A percentile compares a stretch with the other conserved stretches of the same genome.
phyloP scores from a whole-genome alignment of 1,140 invertebrate species.

The Plutomurus gul region DNA sequence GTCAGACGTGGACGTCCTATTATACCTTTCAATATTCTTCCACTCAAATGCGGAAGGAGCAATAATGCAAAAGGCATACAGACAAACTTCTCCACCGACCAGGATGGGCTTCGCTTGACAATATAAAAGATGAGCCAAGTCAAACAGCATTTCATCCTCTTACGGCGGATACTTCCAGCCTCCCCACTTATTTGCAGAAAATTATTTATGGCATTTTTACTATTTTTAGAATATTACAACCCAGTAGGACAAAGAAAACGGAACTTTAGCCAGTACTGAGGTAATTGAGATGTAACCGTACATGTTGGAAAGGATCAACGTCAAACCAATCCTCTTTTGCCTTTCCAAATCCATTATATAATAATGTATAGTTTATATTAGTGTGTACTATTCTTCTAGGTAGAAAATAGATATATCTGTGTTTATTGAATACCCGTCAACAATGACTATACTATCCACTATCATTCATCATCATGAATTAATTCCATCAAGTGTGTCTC shows the following conservation, averaged over 20 bases:
- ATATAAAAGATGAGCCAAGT: background rate
- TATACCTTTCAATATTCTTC: constrained; percentile 7
- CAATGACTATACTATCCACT: background rate
- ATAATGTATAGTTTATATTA: too few relatives aligned
- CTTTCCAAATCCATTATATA: too few relatives aligned
- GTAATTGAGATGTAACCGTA: too few relatives aligned
- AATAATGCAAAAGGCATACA: constrained; percentile 4
- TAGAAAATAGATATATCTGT: background rate
- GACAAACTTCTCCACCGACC: background rate
- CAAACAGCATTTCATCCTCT: background rate
- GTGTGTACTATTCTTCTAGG: too few relatives aligned
- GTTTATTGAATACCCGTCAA: background rate
- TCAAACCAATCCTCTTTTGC: too few relatives aligned
- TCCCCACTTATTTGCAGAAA: background rate
- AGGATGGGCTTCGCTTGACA: background rate
- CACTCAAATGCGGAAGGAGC: background rate
- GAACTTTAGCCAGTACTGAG: too few relatives aligned
- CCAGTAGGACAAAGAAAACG: too few relatives aligned
- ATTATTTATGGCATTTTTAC: background rate
- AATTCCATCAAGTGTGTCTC: constrained; percentile 18
- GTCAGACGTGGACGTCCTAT: background rate
- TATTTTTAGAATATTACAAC: constrained; percentile 28
- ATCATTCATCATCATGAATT: constrained; percentile 25
- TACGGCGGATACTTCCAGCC: background rate
- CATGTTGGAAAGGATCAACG: too few relatives aligned